Base-by-base conservation (phyloP, 1,140 invertebrate genomes). In the Drosophila teissieri region DNA sequence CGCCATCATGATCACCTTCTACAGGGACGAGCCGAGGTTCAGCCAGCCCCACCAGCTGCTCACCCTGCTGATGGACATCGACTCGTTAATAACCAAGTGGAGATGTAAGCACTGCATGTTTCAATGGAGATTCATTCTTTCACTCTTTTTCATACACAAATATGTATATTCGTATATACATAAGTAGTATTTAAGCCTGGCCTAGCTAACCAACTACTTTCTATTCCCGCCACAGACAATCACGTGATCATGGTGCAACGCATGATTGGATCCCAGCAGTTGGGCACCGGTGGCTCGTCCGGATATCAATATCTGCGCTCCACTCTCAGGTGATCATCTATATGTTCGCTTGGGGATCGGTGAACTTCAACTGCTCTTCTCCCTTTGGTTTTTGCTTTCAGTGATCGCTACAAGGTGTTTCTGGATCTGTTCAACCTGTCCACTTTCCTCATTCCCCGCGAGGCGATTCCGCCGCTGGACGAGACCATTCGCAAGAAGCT, bases 11-110 rank as follows among this genome's bases (percentile, higher is more conserved):
- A 99, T 99, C 57, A 99, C 97, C 2, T 96, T 99, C 76, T 99
- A 99, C 92, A 93, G 98, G 14, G 98, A 99, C 82, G 97, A 99
- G 92, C 97, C 98, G 0, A 94, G 98, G 22, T 99, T 99, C 93
- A 98, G 97, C 78, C 98, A 99, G 91, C 98, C 98, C 0, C 98
- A 98, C 94, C 98, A 99, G 92, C 94, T 99, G 52, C 94, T 99
- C 1, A 97, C 95, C 0, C 94, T 98, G 4, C 94, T 99, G 2
- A 99, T 99, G 97, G 98, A 99, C 91, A 98, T 99, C 36, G 99
- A 99, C 93, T 98, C 98, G 2, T 94, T 99, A 51, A 97, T 99
- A 73, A 99, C 98, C n/a, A 99, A 99, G 93, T 99, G 99, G 99
- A 95, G 99, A 93, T 99, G 98, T 99, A 95, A 96, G 96, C 94